Evolutionary conservation across 2,888 invertebrate genomes (phyloP).

Genomic region (Scaptodrosophila latifasciaeformis): DNA sequence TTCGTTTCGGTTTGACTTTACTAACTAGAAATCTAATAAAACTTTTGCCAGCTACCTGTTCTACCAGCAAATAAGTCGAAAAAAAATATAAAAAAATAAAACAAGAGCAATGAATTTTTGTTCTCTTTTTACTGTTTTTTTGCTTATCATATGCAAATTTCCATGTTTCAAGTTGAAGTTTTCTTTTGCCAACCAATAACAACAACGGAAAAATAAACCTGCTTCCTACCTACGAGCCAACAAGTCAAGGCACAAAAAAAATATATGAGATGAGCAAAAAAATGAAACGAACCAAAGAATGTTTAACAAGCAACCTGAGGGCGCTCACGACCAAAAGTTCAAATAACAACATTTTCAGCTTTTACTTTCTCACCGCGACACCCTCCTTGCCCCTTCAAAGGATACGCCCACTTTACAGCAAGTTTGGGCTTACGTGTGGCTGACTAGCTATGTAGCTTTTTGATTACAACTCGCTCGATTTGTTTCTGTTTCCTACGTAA

Average conservation of each 20-base stretch:
- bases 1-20: constrained; percentile 19
- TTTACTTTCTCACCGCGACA: constrained; percentile 39
- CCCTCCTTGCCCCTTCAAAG: background rate
- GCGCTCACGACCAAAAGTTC: constrained; percentile 52
- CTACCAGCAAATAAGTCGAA: constrained; percentile 4
- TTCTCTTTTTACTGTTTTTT: constrained; percentile 37
- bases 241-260: constrained; percentile 14
- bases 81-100: constrained; percentile 13
- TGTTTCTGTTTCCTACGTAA: too few relatives aligned
- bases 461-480: constrained; percentile 37
- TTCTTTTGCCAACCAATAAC: constrained; percentile 13
- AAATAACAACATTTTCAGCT: constrained; percentile 57
- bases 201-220: too few relatives aligned
- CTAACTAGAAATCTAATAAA: constrained; percentile 62
- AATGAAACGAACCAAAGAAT: constrained; percentile 46
- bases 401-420: background rate
- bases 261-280: constrained; percentile 6
- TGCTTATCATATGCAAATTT: constrained; percentile 69
- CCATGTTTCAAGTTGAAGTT: constrained; percentile 58
- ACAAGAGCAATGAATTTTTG: constrained; percentile 16
- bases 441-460: constrained; percentile 5
- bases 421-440: background rate
- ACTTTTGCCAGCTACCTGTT: constrained; percentile 56
- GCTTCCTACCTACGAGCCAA: too few relatives aligned
- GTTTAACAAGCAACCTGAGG: constrained; percentile 66